Percentiles rank a stretch among this genome's conserved stretches.
phyloP scores from a whole-genome alignment of 2,113 vertebrate species.

The Lagopus muta region DNA sequence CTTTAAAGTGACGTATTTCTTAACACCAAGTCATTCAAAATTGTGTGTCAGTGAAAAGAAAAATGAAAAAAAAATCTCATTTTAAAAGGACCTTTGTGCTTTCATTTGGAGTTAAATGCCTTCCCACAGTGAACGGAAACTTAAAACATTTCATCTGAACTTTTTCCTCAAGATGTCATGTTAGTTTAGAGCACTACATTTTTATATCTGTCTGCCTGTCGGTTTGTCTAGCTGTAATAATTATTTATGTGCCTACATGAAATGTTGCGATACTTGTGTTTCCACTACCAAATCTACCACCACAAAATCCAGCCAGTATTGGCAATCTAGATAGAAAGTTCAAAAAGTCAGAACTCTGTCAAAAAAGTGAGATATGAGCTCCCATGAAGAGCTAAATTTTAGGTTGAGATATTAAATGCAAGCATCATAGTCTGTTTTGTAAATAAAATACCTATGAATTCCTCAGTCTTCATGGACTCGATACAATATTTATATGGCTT shows the following conservation, averaged over 20 bases:
- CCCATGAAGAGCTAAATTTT: background rate
- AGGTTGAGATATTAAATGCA: background rate
- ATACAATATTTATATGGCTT: too few relatives aligned
- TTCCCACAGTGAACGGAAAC: background rate
- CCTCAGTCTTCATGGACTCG: background rate
- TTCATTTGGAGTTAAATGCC: background rate
- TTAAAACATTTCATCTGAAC: background rate
- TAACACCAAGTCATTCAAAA: background rate
- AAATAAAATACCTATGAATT: background rate
- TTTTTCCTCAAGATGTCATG: background rate
- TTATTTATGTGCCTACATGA: background rate
- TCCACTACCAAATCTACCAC: background rate
- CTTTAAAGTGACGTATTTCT: background rate
- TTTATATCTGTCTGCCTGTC: background rate
- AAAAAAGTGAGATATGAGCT: background rate
- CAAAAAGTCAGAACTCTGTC: background rate
- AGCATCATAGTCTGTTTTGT: background rate
- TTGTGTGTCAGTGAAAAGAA: background rate
- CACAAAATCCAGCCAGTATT: background rate
- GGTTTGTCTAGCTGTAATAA: background rate
- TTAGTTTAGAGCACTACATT: background rate
- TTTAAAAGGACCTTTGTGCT: background rate
- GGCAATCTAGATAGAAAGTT: background rate
- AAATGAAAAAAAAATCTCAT: background rate
- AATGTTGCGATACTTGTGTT: background rate